Percentiles rank a stretch among this genome's conserved stretches.
phyloP scores from a whole-genome alignment of 2,113 vertebrate genomes.

The Lynx canadensis region DNA sequence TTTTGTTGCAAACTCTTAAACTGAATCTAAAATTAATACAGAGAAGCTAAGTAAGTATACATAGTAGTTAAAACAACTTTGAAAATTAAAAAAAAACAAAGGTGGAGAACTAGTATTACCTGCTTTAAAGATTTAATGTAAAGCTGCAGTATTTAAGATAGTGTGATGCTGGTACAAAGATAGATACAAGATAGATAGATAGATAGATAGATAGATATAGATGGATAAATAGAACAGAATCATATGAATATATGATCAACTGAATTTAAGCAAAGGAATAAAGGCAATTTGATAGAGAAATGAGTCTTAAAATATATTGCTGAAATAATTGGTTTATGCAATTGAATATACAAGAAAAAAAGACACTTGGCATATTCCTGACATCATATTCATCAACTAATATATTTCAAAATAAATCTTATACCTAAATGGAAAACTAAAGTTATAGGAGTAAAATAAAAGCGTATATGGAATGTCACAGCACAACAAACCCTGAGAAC shows the following conservation, averaged over 20 bases:
- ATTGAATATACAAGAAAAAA: not conserved
- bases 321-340: not conserved
- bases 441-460: conserved; percentile 26
- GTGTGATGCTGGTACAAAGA: not conserved
- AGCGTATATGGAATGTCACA: not conserved
- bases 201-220: not conserved
- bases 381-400: not conserved
- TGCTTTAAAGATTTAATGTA: not conserved
- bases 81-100: not conserved
- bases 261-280: not conserved
- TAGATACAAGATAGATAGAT: not conserved
- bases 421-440: not conserved
- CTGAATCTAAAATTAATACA: not conserved
- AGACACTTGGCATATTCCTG: not conserved
- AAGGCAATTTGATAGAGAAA: not conserved
- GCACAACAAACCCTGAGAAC: not conserved
- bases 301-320: not conserved
- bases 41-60: not conserved
- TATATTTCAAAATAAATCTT: not conserved
- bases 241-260: not conserved
- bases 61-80: not conserved
- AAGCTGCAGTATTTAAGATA: not conserved
- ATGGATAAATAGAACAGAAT: not conserved
- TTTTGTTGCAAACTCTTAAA: not conserved
- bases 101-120: not conserved